These are phyloP conservation scores for Tangara arthus DNA, from an alignment of 2,797 vertebrate genomes.

Conservation along the genomic window DNA sequence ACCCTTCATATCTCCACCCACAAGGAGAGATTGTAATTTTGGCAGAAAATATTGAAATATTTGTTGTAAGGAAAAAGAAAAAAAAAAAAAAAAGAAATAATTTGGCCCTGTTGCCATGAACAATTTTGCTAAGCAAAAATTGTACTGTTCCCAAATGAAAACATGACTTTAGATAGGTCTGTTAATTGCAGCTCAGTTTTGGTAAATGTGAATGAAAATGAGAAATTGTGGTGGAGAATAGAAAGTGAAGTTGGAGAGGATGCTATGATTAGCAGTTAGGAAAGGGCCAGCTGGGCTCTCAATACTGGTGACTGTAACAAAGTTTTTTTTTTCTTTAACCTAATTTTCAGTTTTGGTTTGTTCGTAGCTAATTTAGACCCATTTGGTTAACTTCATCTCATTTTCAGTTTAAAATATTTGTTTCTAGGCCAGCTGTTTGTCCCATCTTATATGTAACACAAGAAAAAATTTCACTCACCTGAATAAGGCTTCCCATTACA, in stretches of 20 bases:
- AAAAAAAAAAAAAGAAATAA: not conserved
- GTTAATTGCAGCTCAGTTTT: not conserved
- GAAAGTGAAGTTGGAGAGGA: not conserved
- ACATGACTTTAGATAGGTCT: not conserved
- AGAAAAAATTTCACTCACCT: not conserved
- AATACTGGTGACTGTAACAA: not conserved
- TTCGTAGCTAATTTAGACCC: not conserved
- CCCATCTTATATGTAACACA: not conserved
- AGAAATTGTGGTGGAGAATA: not conserved
- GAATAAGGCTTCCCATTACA: not conserved
- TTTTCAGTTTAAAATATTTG: not conserved
- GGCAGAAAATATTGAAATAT: not conserved
- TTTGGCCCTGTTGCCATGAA: not conserved
- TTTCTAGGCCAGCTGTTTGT: not conserved
- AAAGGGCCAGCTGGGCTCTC: rapidly evolving
- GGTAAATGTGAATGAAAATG: not conserved
- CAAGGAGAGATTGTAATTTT: not conserved
- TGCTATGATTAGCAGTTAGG: not conserved
- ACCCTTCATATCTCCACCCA: not conserved
- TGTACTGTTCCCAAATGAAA: not conserved
- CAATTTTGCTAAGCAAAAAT: not conserved
- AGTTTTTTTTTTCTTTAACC: not conserved
- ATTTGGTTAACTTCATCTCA: not conserved
- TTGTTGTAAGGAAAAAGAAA: not conserved
- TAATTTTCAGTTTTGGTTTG: not conserved